Base-by-base conservation (phyloP, 2,113 vertebrate genomes). In the Gambusia holbrooki region DNA sequence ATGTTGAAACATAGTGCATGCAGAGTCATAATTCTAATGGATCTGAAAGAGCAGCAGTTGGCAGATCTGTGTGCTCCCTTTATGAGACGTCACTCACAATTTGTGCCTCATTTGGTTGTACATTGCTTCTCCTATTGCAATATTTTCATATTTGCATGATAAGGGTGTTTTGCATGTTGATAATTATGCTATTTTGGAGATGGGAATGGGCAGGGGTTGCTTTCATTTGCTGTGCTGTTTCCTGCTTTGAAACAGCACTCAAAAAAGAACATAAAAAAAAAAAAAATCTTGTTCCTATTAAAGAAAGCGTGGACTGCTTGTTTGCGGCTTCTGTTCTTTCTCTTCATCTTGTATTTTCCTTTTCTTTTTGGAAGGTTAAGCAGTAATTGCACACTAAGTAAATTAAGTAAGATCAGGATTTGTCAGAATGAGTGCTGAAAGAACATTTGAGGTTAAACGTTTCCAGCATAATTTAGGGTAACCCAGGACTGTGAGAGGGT, bases 141-240 rank as follows among this genome's bases (percentile, higher is more conserved):
- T n/a, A 28, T 51, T 42, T 72, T 29, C n/a, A 40, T 22, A 82
- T 80, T 84, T 83, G 76, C 70, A 69, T 83, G 73, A 11, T 72
- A 25, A 71, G 19, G 48, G 1, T 83, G 40, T 73, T 87, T 83
- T 84, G 78, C 80, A 83, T 81, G 58, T 22, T 69, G 65, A 77
- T 28, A 73, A 77, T 74, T 74, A 60, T 75, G 62, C 48, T 8
- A 19, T 64, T 84, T 68, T 79, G 33, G n/a, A 71, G 25, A 61
- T 76, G 13, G 22, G n/a, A n/a, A 2, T 2, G 51, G 6, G 2
- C 8, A 3, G 51, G 6, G 2, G 19, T 9, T 42, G 42, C 71
- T 62, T 66, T 66, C 28, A 27, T 82, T 72, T 45, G 60, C 60
- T 51, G 35, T 35, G 48, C 61, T 68, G 27, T 85, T 81, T 77